A percentile compares a stretch with the other conserved stretches of the same genome.
Conservation (phyloP, 2,888 invertebrate genomes). For the Lepas anatifera region DNA sequence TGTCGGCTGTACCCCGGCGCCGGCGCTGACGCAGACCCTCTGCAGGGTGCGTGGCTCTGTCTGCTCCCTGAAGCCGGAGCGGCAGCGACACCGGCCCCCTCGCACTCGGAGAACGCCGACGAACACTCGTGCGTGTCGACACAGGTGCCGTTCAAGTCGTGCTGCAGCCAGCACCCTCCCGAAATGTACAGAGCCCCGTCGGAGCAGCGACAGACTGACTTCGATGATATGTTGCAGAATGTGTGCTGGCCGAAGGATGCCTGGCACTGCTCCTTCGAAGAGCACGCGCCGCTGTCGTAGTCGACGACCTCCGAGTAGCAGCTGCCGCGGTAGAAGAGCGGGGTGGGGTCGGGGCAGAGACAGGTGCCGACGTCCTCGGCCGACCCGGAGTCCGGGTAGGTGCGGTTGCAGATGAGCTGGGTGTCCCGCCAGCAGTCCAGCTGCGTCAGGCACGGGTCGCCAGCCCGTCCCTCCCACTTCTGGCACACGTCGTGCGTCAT, state of each 20-base stretch:
- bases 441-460: background rate
- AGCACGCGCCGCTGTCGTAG: background rate
- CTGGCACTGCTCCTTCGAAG: background rate
- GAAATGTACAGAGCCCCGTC: background rate
- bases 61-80: background rate
- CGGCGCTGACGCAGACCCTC: background rate
- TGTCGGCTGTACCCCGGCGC: background rate
- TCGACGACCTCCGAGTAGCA: background rate
- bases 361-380: background rate
- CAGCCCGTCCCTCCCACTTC: background rate
- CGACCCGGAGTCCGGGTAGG: background rate
- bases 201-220: background rate
- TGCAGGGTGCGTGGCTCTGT: background rate
- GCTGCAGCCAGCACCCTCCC: background rate
- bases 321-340: background rate
- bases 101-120: background rate
- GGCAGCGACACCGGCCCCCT: background rate
- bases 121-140: background rate
- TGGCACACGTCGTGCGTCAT: background rate
- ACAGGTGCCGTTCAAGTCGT: background rate
- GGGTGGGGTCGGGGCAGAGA: background rate
- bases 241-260: background rate
- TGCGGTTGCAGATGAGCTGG: background rate
- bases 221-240: background rate
- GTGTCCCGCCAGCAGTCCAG: background rate